These are phyloP conservation scores for Montipora capricornis DNA, from an alignment of 64 coral and sea anemone genomes.

Conservation along the genomic window DNA sequence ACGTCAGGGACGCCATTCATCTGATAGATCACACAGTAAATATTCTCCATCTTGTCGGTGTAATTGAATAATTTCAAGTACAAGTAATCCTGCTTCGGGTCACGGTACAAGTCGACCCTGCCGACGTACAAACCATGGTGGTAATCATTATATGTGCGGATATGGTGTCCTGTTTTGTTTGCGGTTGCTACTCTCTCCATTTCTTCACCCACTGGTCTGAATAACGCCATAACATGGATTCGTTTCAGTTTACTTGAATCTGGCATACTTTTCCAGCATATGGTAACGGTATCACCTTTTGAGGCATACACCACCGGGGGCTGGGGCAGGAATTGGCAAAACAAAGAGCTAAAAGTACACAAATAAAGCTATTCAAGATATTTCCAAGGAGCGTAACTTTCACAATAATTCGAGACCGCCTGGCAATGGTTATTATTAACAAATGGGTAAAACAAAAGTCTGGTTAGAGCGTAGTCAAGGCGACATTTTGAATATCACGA, in stretches of 20 bases:
- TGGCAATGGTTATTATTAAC: too few relatives aligned
- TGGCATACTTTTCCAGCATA: neutral
- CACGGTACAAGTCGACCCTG: neutral
- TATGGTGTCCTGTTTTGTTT: neutral
- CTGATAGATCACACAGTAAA: slow-evolving; percentile 14
- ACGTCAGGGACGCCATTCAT: neutral
- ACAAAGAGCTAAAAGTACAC: neutral
- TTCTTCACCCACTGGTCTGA: neutral
- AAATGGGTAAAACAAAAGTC: too few relatives aligned
- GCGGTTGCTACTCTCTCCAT: slow-evolving; percentile 2
- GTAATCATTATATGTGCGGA: neutral
- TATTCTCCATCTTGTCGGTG: slow-evolving; percentile 4
- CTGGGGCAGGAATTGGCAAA: neutral
- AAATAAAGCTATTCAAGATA: too few relatives aligned
- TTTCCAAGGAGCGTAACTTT: too few relatives aligned
- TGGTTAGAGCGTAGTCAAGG: too few relatives aligned
- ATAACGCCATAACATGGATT: neutral
- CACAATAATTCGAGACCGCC: too few relatives aligned
- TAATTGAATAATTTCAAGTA: slow-evolving; percentile 4
- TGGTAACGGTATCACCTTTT: neutral
- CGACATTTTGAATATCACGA: too few relatives aligned
- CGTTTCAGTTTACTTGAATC: neutral
- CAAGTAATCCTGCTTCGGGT: neutral
- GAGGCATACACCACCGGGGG: neutral
- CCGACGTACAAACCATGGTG: neutral